A percentile compares a stretch with the other conserved stretches of the same genome.
These are phyloP conservation scores for Apantesis nais DNA, from an alignment of 2,888 invertebrate species.

Conservation along the genomic window DNA sequence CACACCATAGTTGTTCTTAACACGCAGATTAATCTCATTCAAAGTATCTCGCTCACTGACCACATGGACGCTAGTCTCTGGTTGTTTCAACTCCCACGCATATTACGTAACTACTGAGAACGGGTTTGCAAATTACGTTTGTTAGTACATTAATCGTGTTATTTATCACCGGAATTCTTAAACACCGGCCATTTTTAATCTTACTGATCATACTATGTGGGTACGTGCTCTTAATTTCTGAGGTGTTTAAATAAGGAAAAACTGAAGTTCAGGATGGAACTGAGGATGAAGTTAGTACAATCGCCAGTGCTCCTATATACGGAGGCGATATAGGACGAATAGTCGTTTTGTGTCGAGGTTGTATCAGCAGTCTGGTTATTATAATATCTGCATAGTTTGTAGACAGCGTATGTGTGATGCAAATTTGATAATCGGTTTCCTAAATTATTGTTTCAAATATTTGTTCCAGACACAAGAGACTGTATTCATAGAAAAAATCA, in stretches of 20 bases:
- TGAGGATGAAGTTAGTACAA: no score
- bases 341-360: no score
- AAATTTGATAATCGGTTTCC: no score
- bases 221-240: background rate
- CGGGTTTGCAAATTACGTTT: constrained; percentile 10
- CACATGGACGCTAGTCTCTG: background rate
- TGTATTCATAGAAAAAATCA: no score
- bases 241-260: background rate
- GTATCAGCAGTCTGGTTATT: no score
- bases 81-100: constrained; percentile 11
- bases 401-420: no score
- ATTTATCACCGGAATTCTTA: constrained; percentile 5
- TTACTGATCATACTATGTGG: background rate
- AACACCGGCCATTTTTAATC: background rate
- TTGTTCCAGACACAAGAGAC: no score
- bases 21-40: constrained; percentile 11
- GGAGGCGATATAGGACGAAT: no score
- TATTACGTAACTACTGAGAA: constrained; percentile 13
- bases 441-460: no score
- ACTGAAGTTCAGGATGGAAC: no score
- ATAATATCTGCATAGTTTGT: no score
- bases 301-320: no score
- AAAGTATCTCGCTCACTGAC: constrained; percentile 2
- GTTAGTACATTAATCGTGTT: constrained; percentile 1
- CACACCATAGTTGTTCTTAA: constrained; percentile 11